Percentiles rank a stretch among this genome's conserved stretches.
phyloP scores from a whole-genome alignment of 2,888 invertebrate species.

The Tipula helvola region DNA sequence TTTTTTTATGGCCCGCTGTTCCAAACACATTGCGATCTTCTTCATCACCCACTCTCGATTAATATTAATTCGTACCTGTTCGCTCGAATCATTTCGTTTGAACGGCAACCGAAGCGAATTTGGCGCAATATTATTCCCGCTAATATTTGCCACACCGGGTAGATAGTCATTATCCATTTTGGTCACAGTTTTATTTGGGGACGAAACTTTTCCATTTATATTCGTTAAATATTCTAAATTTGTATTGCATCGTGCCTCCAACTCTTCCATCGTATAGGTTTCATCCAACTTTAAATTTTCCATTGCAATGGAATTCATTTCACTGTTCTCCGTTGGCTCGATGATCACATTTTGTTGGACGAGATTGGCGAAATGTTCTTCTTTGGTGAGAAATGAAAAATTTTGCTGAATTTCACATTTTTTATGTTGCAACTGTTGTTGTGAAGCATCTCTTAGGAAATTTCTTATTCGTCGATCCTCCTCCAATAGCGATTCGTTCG shows the following conservation, averaged over 20 bases:
- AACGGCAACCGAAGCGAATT: conserved; percentile 8
- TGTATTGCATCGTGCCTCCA: conserved; percentile 16
- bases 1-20: conserved; percentile 72
- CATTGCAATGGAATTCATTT: neutral
- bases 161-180: conserved; percentile 17
- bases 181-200: conserved; percentile 33
- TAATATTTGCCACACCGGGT: neutral
- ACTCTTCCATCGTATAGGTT: neutral
- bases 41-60: conserved; percentile 89
- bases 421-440: conserved; percentile 29
- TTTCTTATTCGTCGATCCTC: conserved; percentile 35
- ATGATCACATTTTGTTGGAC: conserved; percentile 33
- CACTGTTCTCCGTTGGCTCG: conserved; percentile 10
- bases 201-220: conserved; percentile 24
- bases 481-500: neutral
- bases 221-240: conserved; percentile 32
- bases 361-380: conserved; percentile 36
- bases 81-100: neutral
- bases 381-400: conserved; percentile 35
- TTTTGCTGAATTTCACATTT: conserved; percentile 35
- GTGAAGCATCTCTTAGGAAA: conserved; percentile 35
- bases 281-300: conserved; percentile 13
- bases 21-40: conserved; percentile 82
- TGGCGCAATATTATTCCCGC: neutral
- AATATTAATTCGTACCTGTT: conserved; percentile 25